phyloP scores from a whole-genome alignment of 2,797 vertebrate genomes.

The Pelodytes ibericus region DNA sequence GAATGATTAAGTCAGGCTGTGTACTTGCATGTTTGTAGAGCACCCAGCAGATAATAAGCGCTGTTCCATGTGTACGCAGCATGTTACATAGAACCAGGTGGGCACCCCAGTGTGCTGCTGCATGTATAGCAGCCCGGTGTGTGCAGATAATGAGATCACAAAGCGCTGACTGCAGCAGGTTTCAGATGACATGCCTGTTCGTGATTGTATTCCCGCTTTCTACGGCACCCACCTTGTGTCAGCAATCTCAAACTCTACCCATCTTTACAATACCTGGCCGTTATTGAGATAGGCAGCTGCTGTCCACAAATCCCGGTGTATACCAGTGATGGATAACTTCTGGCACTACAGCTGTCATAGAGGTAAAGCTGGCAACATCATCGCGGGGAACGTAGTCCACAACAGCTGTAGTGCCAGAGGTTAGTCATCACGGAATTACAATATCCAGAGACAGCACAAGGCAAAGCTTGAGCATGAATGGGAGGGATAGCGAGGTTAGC shows the following conservation, averaged over 20 bases:
- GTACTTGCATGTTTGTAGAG: too few species aligned
- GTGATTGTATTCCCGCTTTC: background rate
- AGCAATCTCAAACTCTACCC: background rate
- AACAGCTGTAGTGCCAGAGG: background rate
- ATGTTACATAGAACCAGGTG: too few species aligned
- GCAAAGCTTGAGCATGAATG: background rate
- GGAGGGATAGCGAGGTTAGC: slow-evolving; percentile 33
- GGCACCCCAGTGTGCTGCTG: too few species aligned
- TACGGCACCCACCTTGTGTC: background rate
- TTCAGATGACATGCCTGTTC: background rate
- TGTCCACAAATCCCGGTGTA: background rate
- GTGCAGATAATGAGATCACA: background rate
- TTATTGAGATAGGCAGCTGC: too few species aligned
- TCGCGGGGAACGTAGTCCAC: too few species aligned
- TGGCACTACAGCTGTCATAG: too few species aligned
- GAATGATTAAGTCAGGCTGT: too few species aligned
- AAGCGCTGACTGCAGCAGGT: slow-evolving; percentile 6
- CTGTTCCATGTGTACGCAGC: too few species aligned
- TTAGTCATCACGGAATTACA: background rate
- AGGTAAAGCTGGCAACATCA: too few species aligned
- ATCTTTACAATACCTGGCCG: background rate
- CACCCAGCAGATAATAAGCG: too few species aligned
- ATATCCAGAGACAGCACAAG: slow-evolving; percentile 5
- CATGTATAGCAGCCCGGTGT: too few species aligned
- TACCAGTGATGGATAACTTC: background rate